A percentile compares a stretch with the other conserved stretches of the same genome.
Evolutionary conservation across 2,888 invertebrate species (phyloP).

Genomic region (Acanthoscelides obtectus): DNA sequence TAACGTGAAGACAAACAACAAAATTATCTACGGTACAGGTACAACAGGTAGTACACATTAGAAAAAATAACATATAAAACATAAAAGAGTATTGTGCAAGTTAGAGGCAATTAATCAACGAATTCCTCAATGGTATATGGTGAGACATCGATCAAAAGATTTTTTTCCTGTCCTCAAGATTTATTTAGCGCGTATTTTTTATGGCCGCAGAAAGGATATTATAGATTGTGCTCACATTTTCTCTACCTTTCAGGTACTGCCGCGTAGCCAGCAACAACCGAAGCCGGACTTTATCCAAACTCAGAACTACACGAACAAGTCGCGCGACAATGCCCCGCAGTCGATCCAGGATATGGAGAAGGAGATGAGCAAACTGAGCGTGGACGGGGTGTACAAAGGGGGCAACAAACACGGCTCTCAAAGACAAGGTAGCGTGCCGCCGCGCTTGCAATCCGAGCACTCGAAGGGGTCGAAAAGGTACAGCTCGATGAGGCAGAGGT

Average conservation of each 20-base stretch:
- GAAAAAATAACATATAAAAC: too few relatives aligned
- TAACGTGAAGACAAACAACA: too few relatives aligned
- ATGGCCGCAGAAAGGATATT: too few relatives aligned
- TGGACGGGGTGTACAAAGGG: constrained; percentile 28
- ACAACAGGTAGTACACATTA: too few relatives aligned
- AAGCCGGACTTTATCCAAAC: constrained; percentile 32
- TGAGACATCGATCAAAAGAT: too few relatives aligned
- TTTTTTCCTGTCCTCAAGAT: too few relatives aligned
- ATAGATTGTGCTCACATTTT: too few relatives aligned
- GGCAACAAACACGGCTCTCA: constrained; percentile 20
- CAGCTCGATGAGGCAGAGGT: constrained; percentile 53
- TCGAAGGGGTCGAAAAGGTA: constrained; percentile 55
- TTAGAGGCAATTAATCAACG: too few relatives aligned
- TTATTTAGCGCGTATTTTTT: too few relatives aligned
- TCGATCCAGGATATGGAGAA: constrained; percentile 32
- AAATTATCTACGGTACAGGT: too few relatives aligned
- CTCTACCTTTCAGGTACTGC: constrained; percentile 6
- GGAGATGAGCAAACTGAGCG: constrained; percentile 38
- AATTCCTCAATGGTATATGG: too few relatives aligned
- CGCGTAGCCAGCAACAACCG: constrained; percentile 14
- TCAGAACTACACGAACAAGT: constrained; percentile 44
- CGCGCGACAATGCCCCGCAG: constrained; percentile 30
- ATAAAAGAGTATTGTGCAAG: too few relatives aligned
- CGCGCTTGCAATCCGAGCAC: constrained; percentile 41
- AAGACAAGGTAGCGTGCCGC: constrained; percentile 43